Base-by-base conservation (phyloP, 2,888 invertebrate genomes). In the Ommatoiulus sabulosus region DNA sequence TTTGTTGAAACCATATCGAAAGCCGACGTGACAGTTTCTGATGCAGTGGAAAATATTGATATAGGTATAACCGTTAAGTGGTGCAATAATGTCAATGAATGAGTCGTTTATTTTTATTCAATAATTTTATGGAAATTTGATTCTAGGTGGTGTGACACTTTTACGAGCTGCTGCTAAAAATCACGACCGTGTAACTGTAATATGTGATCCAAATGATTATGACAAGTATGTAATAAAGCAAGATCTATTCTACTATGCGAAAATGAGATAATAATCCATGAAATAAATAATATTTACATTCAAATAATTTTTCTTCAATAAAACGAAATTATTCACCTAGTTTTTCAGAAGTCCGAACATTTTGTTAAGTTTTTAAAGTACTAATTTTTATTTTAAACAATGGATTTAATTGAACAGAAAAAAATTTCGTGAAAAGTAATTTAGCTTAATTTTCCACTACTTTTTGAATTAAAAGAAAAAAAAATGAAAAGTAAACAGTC, bases 141-240 rank as follows among this genome's bases (percentile, higher is more conserved):
- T 24, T 89, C 10, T 88, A 94, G 94, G 94, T 90, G 99, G 99
- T 35, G 99, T 99, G 0, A 98, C 99, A 3, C 93, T 99, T 43
- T 93, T 99, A 35, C 94, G 99, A 91, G 99, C 99, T 1, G 99
- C 99, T 12, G 99, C 99, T 3, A 99, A 99, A 93, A 99, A 99
- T 93, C 98, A 99, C 92, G 95, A 95, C 85, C 95, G 99, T 91
- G 99, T 99, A 8, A 97, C 98, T 0, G 96, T 99, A 24, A 93
- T 99, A 89, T 98, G 98, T 92, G 98, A 99, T 93, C 97, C 98
- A 0, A 92, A 92, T 35, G 99, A 99, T 94, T 99, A 99, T 92
- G 93, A 94, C 1, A 94, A 52, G 90, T 90, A 89, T 15, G 52
- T 63, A n/a, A n/a, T n/a, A 63, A 63, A n/a, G 17, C 17, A 5